Conservation (phyloP, 1,140 invertebrate species). For the Drosophila watanabei region DNA sequence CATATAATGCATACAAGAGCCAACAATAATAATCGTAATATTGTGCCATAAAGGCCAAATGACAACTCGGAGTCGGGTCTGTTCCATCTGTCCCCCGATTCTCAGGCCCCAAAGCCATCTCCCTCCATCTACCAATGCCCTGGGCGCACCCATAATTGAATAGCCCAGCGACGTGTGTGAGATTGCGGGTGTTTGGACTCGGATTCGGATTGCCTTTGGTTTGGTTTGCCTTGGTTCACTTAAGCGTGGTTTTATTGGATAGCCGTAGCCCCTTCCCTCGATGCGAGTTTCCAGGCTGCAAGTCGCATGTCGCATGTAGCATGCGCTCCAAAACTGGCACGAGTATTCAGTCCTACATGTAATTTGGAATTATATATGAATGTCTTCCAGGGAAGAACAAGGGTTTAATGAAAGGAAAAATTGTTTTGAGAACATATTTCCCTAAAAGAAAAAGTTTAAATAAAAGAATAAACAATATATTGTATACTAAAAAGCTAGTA, state of each 20-base stretch:
- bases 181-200: slow-evolving; percentile 68
- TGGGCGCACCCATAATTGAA: slow-evolving; percentile 79
- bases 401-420: neutral
- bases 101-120: neutral
- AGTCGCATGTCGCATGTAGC: slow-evolving; percentile 37
- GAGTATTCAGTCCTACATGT: slow-evolving; percentile 29
- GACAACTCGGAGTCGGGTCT: slow-evolving; percentile 61
- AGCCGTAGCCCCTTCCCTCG: neutral
- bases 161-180: slow-evolving; percentile 65
- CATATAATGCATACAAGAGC: slow-evolving; percentile 68
- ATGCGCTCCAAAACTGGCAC: slow-evolving; percentile 42
- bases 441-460: neutral
- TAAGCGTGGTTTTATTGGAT: slow-evolving; percentile 24
- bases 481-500: neutral
- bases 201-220: slow-evolving; percentile 59
- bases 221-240: slow-evolving; percentile 37
- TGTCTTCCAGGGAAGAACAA: slow-evolving; percentile 2
- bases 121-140: slow-evolving; percentile 31
- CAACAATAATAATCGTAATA: slow-evolving; percentile 68
- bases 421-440: neutral
- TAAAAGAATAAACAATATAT: neutral
- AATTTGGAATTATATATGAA: slow-evolving; percentile 52
- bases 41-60: slow-evolving; percentile 77
- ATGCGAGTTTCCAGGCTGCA: slow-evolving; percentile 48
- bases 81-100: slow-evolving; percentile 36